Base-by-base conservation (phyloP, 2,888 invertebrate species). In the Diloba caeruleocephala region DNA sequence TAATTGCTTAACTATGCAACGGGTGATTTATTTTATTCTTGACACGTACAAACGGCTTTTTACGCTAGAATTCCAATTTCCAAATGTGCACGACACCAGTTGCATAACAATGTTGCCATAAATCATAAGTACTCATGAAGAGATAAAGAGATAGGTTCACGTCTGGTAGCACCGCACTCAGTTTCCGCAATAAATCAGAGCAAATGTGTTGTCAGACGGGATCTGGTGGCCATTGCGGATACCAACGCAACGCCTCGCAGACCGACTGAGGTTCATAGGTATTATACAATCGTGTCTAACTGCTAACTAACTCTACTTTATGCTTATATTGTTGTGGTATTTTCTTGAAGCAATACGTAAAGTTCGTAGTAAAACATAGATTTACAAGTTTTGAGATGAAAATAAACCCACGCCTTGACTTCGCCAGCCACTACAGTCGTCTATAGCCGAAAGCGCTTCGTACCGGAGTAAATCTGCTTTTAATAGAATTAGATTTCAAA, bases 121-220 rank as follows among this genome's bases (percentile, higher is more conserved):
- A 56, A 57, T 56, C 43, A 45, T 56, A 54, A 49, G 34, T 46
- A 33, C 14, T 56, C 34, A 41, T 52, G 41, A 44, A 51, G 32
- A 61, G 55, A 54, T 59, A 56, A 34, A 55, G 53, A 74, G 63
- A 72, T 71, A 74, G 50, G 50, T 46, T 73, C 69, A 74, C 60
- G 66, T 45, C 50, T 58, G 32, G 56, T 53, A 48, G 39, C 56
- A 43, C 37, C 26, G 57, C 46, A 37, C 44, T 56, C 28, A 55
- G 60, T 66, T 78, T 75, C 74, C 76, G 75, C 69, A 60, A 78
- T 79, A 79, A 78, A 78, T 79, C 73, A 51, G 46, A 66, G 53
- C 29, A 70, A 70, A 70, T 71, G 71, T 50, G 45, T 38, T 51
- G 67, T 50, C 44, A 49, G 66, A 53, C 46, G 36, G 13, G 55